These are phyloP conservation scores for Lasioglossum albipes DNA, from an alignment of 1,140 invertebrate genomes.

Conservation along the genomic window DNA sequence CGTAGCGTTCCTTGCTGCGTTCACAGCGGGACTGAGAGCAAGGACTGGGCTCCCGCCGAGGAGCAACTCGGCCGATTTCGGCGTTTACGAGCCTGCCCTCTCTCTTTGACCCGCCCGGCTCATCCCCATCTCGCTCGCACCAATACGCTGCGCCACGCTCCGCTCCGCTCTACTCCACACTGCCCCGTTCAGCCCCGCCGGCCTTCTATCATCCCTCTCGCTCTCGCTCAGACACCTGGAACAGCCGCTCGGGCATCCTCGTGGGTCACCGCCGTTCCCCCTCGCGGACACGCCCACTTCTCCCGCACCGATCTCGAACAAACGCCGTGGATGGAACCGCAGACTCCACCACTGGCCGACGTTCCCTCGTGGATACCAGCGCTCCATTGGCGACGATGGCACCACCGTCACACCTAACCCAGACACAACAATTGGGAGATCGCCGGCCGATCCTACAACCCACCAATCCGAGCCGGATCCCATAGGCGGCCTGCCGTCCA, in stretches of 20 bases:
- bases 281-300: slow-evolving; percentile 13
- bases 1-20: slow-evolving; percentile 77
- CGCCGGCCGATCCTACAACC: neutral
- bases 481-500: slow-evolving; percentile 26
- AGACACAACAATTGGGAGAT: slow-evolving; percentile 37
- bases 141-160: too few species aligned
- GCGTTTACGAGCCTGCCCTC: slow-evolving; percentile 31
- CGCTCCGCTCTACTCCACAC: too few species aligned
- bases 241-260: slow-evolving; percentile 1
- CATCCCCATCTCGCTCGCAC: neutral
- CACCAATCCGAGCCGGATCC: slow-evolving; percentile 2
- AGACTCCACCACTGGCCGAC: slow-evolving; percentile 33
- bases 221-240: neutral
- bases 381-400: slow-evolving; percentile 55
- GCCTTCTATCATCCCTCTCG: neutral
- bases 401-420: neutral
- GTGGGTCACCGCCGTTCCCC: slow-evolving; percentile 8
- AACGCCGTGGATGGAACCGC: neutral
- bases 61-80: slow-evolving; percentile 55
- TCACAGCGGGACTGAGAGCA: slow-evolving; percentile 79
- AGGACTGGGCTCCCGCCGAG: slow-evolving; percentile 64
- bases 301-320: slow-evolving; percentile 9
- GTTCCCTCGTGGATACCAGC: slow-evolving; percentile 63
- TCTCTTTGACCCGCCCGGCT: neutral
- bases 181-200: neutral